Evolutionary conservation across 2,797 vertebrate genomes (phyloP), one percentile per base, ranked within the genome.

Genomic region (Miichthys miiuy): DNA sequence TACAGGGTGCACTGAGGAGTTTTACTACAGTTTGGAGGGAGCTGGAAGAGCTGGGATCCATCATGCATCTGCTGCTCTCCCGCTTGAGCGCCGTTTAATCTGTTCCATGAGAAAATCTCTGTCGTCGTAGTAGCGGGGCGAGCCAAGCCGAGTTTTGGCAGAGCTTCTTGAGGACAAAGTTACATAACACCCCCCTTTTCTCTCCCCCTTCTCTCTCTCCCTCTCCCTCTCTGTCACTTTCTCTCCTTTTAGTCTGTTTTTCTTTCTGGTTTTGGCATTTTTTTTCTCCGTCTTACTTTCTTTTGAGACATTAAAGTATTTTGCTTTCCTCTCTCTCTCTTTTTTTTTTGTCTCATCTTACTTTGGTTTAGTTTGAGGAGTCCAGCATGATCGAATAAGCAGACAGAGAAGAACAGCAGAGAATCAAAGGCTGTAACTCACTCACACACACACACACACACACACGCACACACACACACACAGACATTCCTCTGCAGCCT

Each of bases 61-160:
- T 87, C 73, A 68, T 72, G 69, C 78, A 84, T 87, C 90, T 84
- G 79, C 78, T 67, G 74, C 47, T 58, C 77, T 80, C 68, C 70
- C 7, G 52, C 72, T 65, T 23, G 74, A 89, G 86, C 55, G 23
- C 71, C 12, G 56, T 67, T 87, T 90, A 90, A 91, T 91, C 82
- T 81, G 83, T 72, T 92, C 88, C 89, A 89, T 90, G 91, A 91
- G 87, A 92, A 91, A 86, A 83, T 89, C 80, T 84, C 75, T 51
- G 77, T 64, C 68, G 67, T 83, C 25, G 84, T 91, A 87, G 85
- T 85, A 86, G 78, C 1, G 51, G 48, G 75, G 38, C 52, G 34
- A 81, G 88, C 86, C 89, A 81, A 89, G 89, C 44, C n/a, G 47
- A 79, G 60, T 82, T 88, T 73, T 91, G 90, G 91, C 88, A 82